Conservation (phyloP, 2,888 invertebrate species). For the Phoenoteleia sp. region DNA sequence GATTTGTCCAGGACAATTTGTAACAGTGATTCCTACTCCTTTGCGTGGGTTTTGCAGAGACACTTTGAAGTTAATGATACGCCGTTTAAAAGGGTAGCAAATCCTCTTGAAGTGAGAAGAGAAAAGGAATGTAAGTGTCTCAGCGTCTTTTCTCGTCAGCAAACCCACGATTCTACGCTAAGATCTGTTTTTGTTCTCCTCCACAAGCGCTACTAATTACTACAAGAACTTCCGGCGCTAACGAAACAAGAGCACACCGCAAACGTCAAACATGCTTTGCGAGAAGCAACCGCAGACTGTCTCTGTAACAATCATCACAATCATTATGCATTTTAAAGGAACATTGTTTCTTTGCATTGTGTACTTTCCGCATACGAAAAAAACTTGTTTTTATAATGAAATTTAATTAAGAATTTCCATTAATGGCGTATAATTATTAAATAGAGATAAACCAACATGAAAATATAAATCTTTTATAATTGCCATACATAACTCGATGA, state of each 20-base stretch:
- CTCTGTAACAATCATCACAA: not conserved
- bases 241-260: constrained; percentile 23
- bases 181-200: constrained; percentile 39
- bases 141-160: not conserved
- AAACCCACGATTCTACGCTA: not conserved
- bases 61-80: constrained; percentile 32
- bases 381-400: not conserved
- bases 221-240: constrained; percentile 36
- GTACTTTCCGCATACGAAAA: not conserved
- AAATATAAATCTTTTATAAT: too few species aligned
- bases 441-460: too few species aligned
- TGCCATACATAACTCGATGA: too few species aligned
- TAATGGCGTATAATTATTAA: not conserved
- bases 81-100: constrained; percentile 17
- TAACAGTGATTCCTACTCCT: too few species aligned
- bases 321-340: not conserved
- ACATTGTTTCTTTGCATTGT: constrained; percentile 7
- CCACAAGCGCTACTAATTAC: constrained; percentile 47
- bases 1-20: too few species aligned
- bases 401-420: not conserved
- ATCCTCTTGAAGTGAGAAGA: constrained; percentile 43
- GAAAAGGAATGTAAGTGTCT: constrained; percentile 45
- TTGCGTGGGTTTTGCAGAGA: not conserved
- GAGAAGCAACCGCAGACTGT: not conserved
- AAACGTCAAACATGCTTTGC: not conserved